Conservation (phyloP, 2,113 vertebrate species). For the Athene cunicularia region DNA sequence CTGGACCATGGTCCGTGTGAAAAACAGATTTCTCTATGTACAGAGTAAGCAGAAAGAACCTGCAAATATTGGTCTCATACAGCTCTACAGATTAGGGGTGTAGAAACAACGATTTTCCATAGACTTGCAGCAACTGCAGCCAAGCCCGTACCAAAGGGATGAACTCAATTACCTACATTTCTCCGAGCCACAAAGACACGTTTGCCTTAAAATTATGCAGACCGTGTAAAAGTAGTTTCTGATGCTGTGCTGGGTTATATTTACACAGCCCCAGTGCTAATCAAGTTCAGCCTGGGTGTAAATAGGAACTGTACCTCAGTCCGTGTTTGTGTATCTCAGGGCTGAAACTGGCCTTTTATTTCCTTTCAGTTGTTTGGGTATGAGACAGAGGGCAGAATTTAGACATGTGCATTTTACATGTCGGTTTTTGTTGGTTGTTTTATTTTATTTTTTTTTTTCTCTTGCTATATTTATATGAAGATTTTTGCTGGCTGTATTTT, state of each 20-base stretch:
- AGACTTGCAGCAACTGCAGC: background rate
- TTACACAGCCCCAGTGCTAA: background rate
- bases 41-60: background rate
- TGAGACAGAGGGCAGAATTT: background rate
- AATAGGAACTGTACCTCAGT: background rate
- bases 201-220: background rate
- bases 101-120: background rate
- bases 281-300: background rate
- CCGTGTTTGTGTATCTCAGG: background rate
- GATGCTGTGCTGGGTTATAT: background rate
- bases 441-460: background rate
- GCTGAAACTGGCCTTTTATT: background rate
- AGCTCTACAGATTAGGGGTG: background rate
- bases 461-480: background rate
- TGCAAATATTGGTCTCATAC: background rate
- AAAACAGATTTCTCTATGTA: background rate
- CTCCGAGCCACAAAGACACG: background rate
- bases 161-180: background rate
- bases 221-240: background rate
- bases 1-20: background rate
- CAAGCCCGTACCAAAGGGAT: background rate
- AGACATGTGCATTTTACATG: background rate
- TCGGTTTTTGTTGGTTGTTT: background rate
- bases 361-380: background rate
- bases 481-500: background rate